A percentile compares a stretch with the other conserved stretches of the same genome.
Evolutionary conservation across 2,888 invertebrate genomes (phyloP).

Genomic region (Eupelmus urozonus): DNA sequence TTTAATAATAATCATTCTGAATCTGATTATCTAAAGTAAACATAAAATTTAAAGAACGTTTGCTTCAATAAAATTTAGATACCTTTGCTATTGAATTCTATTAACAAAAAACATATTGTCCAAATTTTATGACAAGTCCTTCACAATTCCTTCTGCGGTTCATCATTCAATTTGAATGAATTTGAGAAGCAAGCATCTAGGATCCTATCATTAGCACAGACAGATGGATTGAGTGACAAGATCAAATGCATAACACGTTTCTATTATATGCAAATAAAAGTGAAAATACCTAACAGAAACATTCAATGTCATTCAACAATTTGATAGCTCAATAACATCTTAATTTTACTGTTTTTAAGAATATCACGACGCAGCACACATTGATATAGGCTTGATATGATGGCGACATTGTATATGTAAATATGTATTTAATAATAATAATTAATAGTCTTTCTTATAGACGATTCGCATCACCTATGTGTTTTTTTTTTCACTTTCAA

Average conservation of each 20-base stretch:
- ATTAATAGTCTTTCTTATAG: slow-evolving; percentile 34
- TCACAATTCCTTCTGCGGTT: slow-evolving; percentile 43
- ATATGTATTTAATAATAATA: slow-evolving; percentile 20
- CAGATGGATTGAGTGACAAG: slow-evolving; percentile 30
- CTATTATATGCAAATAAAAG: slow-evolving; percentile 15
- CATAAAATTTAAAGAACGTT: too few relatives aligned
- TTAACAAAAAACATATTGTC: too few relatives aligned
- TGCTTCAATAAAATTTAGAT: too few relatives aligned
- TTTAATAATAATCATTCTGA: too few relatives aligned
- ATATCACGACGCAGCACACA: slow-evolving; percentile 70
- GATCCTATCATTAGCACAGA: neutral
- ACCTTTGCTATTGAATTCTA: too few relatives aligned
- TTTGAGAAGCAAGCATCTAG: neutral
- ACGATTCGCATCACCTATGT: slow-evolving; percentile 24
- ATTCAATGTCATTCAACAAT: slow-evolving; percentile 69
- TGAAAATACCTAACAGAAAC: slow-evolving; percentile 54
- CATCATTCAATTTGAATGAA: neutral
- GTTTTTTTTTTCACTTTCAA: slow-evolving; percentile 16
- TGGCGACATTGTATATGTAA: slow-evolving; percentile 66
- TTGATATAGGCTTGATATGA: slow-evolving; percentile 78
- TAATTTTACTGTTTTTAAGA: slow-evolving; percentile 62
- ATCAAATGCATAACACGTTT: slow-evolving; percentile 33
- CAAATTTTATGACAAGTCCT: neutral
- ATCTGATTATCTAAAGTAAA: too few relatives aligned
- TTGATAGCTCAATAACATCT: slow-evolving; percentile 69